Conservation (phyloP, 2,888 invertebrate genomes). For the Baccha elongata region DNA sequence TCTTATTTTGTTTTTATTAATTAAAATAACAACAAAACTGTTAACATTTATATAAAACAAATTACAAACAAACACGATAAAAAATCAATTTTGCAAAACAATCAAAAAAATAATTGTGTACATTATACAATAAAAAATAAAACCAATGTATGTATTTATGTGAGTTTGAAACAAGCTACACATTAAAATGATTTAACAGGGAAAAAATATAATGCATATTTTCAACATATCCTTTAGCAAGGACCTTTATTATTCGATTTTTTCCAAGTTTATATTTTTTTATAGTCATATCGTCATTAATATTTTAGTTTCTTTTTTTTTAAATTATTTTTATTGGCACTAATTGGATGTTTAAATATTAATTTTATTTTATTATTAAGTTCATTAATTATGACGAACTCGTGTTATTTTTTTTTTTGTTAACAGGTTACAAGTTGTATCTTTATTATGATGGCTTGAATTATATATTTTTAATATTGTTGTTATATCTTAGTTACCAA, state of each 20-base stretch:
- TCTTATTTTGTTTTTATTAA: constrained; percentile 12
- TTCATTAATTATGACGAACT: constrained; percentile 6
- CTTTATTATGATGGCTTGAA: constrained; percentile 15
- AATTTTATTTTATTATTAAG: constrained; percentile 22
- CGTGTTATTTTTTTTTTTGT: constrained; percentile 24
- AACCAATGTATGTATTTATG: constrained; percentile 6
- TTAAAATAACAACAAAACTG: constrained; percentile 44
- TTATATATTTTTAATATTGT: constrained; percentile 32
- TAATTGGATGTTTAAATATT: constrained; percentile 60
- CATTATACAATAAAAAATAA: constrained; percentile 10
- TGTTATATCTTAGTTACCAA: constrained; percentile 9
- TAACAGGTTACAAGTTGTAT: constrained; percentile 34
- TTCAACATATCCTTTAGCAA: constrained; percentile 54
- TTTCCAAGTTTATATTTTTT: constrained; percentile 6
- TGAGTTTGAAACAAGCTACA: constrained; percentile 18
- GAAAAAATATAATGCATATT: constrained; percentile 12
- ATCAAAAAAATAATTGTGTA: not conserved
- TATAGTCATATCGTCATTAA: constrained; percentile 44
- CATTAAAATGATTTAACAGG: constrained; percentile 12
- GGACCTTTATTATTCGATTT: constrained; percentile 29
- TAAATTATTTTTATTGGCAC: constrained; percentile 53
- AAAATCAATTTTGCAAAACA: constrained; percentile 51
- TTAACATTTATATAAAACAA: constrained; percentile 25
- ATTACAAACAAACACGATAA: constrained; percentile 41
- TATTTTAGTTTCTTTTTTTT: constrained; percentile 27